Evolutionary conservation across 2,888 invertebrate genomes (phyloP), one percentile per base, ranked within the genome.

Genomic region (Neoaliturus tenellus): DNA sequence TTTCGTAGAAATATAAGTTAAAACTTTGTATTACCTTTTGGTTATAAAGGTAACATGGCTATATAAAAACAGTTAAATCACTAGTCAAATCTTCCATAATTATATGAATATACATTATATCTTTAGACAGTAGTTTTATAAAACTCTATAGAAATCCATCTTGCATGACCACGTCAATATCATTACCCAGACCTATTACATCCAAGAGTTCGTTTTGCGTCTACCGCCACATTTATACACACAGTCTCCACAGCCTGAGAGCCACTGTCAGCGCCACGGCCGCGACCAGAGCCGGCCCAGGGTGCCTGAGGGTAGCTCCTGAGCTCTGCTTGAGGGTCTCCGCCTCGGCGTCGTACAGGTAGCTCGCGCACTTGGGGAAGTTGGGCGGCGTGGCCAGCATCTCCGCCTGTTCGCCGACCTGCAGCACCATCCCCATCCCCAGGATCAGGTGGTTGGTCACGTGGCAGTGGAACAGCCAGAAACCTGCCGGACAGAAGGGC

Each of bases 381-480:
- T 88, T 86, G 31, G 85, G 83, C 0, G 91, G 90, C 25, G 88
- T 86, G 31, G 86, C 85, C 20, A 87, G 86, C 89, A 91, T 89
- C 73, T 91, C 88, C 3, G 86, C 67, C 23, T 88, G 81, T 12
- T 90, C 89, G 2, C 91, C 91, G 17, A 91, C 90, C 87, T 91
- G 90, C 20, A 92, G 86, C 3, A 91, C 88, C 25, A 91, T 85
- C 0, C 89, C 90, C 91, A 92, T 91, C 10, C 91, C 92, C 83
- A 91, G 88, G 83, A 91, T 90, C 58, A 90, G 88, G 86, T 92
- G 92, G 87, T 91, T 90, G 23, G 90, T 89, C 3, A 91, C 89
- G 87, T 92, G 91, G 83, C 91, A 92, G 86, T 92, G 91, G 83
- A 91, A 89, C 62, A 92, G 87, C 91, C 91, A 91, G 84, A 89